These are phyloP conservation scores for Platysternon megacephalum DNA, from an alignment of 2,113 vertebrate genomes.

Conservation along the genomic window DNA sequence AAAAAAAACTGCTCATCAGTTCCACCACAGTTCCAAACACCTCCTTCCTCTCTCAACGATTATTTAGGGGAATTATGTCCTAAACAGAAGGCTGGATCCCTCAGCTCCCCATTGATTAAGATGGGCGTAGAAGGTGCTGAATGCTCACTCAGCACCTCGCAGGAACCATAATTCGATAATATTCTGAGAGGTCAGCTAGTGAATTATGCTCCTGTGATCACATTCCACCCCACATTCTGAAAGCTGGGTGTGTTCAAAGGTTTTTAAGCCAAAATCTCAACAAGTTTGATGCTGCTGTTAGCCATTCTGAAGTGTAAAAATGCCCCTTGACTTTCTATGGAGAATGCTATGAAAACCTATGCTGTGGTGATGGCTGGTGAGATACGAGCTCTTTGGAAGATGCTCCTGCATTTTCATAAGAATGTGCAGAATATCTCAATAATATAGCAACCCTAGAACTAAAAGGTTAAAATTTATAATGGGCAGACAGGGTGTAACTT, in stretches of 20 bases:
- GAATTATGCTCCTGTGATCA: not conserved
- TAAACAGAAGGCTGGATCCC: not conserved
- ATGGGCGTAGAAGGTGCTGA: not conserved
- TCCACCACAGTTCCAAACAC: rapidly evolving
- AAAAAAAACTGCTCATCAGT: not conserved
- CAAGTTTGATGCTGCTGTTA: not conserved
- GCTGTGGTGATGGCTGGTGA: slow-evolving; percentile 5
- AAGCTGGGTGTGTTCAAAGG: not conserved
- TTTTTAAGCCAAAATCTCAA: not conserved
- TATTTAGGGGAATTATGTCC: rapidly evolving
- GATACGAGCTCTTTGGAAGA: slow-evolving; percentile 25
- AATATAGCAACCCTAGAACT: slow-evolving; percentile 54
- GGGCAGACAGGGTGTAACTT: slow-evolving; percentile 66
- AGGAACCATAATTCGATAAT: not conserved
- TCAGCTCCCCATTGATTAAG: not conserved
- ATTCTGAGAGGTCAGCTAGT: not conserved
- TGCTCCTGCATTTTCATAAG: slow-evolving; percentile 36
- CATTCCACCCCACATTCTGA: not conserved
- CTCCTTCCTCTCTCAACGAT: not conserved
- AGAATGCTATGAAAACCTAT: not conserved
- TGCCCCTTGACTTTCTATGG: not conserved
- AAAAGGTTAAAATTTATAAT: slow-evolving; percentile 66
- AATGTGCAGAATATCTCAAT: slow-evolving; percentile 21
- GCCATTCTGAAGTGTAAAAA: slow-evolving; percentile 19
- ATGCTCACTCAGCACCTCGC: not conserved